phyloP scores from a whole-genome alignment of 2,797 vertebrate genomes.

The Channallabes apus region DNA sequence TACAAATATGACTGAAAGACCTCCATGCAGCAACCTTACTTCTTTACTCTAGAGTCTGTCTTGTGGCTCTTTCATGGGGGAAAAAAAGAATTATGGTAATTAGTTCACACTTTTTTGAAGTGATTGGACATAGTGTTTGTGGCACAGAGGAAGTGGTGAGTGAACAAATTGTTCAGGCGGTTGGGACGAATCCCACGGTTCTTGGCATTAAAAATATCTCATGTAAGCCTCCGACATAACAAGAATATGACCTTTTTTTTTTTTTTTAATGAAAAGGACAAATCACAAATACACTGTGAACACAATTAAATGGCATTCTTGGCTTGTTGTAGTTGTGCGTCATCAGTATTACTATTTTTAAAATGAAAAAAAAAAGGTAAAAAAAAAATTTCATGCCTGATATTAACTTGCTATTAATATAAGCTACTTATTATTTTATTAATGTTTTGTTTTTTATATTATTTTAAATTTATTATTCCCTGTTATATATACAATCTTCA shows the following conservation, averaged over 20 bases:
- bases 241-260: neutral
- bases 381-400: too few species aligned
- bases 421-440: too few species aligned
- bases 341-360: too few species aligned
- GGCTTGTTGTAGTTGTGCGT: neutral
- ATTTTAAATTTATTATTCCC: too few species aligned
- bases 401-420: too few species aligned
- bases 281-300: slow-evolving; percentile 17
- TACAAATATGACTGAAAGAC: neutral
- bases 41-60: too few species aligned
- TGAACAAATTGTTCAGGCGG: slow-evolving; percentile 25
- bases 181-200: slow-evolving; percentile 12
- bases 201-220: slow-evolving; percentile 36
- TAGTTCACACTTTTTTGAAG: slow-evolving; percentile 34
- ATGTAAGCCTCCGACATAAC: neutral
- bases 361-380: too few species aligned
- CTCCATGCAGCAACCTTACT: neutral
- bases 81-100: slow-evolving; percentile 40
- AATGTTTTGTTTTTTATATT: too few species aligned
- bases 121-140: slow-evolving; percentile 28
- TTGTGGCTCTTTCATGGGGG: slow-evolving; percentile 10
- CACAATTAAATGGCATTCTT: slow-evolving; percentile 3
- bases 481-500: too few species aligned
- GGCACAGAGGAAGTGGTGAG: slow-evolving; percentile 30
- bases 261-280: neutral